A percentile compares a stretch with the other conserved stretches of the same genome.
phyloP scores from a whole-genome alignment of 2,888 invertebrate species.

The Rhingia rostrata region DNA sequence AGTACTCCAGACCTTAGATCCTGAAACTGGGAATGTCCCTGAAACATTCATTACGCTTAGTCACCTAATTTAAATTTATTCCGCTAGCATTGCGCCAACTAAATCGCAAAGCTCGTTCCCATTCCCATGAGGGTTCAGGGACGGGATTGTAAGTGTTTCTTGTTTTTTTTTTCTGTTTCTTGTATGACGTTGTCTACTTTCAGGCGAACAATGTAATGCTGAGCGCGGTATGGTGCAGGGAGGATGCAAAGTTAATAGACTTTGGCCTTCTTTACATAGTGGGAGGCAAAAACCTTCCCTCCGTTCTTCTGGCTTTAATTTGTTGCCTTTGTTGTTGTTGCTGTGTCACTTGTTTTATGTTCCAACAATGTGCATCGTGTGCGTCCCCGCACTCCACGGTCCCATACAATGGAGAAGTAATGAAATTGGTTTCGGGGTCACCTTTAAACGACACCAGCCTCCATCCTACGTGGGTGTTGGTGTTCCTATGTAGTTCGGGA shows the following conservation, averaged over 20 bases:
- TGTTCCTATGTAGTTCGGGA: conserved; percentile 4
- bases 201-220: not conserved
- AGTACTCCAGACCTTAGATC: conserved; percentile 25
- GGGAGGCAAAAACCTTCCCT: conserved; percentile 13
- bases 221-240: conserved; percentile 5
- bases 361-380: conserved; percentile 36
- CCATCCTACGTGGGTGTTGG: not conserved
- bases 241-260: conserved; percentile 53
- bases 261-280: conserved; percentile 10
- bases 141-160: conserved; percentile 11
- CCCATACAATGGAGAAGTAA: conserved; percentile 29
- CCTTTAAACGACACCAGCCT: conserved; percentile 10
- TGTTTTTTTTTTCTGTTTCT: conserved; percentile 2
- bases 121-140: conserved; percentile 7
- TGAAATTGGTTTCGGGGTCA: conserved; percentile 47
- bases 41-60: conserved; percentile 62
- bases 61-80: conserved; percentile 70
- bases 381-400: not conserved
- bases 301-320: conserved; percentile 7
- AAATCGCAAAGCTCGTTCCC: conserved; percentile 24
- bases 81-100: conserved; percentile 49
- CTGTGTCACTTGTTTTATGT: conserved; percentile 43
- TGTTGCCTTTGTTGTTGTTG: conserved; percentile 32
- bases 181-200: too few species aligned
- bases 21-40: conserved; percentile 32